Percentiles rank a stretch among this genome's conserved stretches.
These are phyloP conservation scores for Oncorhynchus kisutch DNA, from an alignment of 2,113 vertebrate species.

Conservation along the genomic window DNA sequence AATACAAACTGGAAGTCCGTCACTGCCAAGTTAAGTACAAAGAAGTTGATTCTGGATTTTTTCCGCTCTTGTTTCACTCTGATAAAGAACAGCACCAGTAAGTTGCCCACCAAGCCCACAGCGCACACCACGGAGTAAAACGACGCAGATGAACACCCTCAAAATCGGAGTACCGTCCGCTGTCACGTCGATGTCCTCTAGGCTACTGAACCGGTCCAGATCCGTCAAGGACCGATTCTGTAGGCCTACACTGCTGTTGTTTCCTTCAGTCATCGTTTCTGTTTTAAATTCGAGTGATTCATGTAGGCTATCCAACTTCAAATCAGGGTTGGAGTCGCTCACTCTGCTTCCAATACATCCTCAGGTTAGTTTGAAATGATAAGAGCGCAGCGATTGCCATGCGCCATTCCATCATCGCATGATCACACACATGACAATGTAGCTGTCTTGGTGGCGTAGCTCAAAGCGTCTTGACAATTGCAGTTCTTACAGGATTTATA, in stretches of 20 bases:
- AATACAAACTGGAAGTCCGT: slow-evolving; percentile 75
- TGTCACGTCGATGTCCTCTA: slow-evolving; percentile 67
- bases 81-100: slow-evolving; percentile 72
- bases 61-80: slow-evolving; percentile 54
- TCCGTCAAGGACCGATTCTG: slow-evolving; percentile 52
- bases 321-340: too few relatives aligned
- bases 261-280: slow-evolving; percentile 42
- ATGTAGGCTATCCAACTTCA: too few relatives aligned
- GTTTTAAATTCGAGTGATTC: not conserved
- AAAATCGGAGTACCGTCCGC: slow-evolving; percentile 63
- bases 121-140: slow-evolving; percentile 70
- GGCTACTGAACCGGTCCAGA: slow-evolving; percentile 47
- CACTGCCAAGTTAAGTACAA: slow-evolving; percentile 70
- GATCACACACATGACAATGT: too few relatives aligned
- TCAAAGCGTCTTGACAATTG: not conserved
- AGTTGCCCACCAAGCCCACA: slow-evolving; percentile 65
- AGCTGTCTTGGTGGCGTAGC: not conserved
- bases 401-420: not conserved
- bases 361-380: not conserved
- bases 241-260: slow-evolving; percentile 30
- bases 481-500: not conserved
- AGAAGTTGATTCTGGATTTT: slow-evolving; percentile 66
- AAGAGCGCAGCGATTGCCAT: not conserved
- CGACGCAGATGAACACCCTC: slow-evolving; percentile 61
- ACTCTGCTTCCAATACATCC: too few relatives aligned